Evolutionary conservation across 2,888 invertebrate species (phyloP).

Genomic region (Xestia rhomboidea): DNA sequence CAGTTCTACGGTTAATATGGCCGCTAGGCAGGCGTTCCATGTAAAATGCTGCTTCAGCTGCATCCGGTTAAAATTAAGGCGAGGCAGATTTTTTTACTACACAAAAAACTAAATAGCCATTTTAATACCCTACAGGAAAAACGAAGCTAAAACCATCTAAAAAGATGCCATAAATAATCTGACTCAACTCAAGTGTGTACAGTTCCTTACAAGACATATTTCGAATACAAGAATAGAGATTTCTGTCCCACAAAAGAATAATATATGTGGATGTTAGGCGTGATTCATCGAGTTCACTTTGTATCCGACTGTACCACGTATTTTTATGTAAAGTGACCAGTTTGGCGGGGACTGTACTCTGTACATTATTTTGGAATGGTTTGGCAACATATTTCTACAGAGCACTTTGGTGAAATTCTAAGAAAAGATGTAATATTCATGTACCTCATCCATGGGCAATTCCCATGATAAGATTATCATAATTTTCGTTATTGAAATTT

Average conservation of each 20-base stretch:
- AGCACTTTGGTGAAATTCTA: conserved; percentile 6
- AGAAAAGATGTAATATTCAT: not conserved
- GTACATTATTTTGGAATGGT: conserved; percentile 6
- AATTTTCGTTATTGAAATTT: not conserved
- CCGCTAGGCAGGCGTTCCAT: too few relatives aligned
- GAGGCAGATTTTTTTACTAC: too few relatives aligned
- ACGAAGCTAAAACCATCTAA: not conserved
- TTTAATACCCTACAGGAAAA: not conserved
- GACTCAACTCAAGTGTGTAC: conserved; percentile 15
- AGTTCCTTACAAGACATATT: conserved; percentile 46
- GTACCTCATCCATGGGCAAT: not conserved
- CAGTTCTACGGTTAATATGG: too few relatives aligned
- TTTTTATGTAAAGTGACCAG: conserved; percentile 58
- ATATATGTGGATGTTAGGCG: conserved; percentile 67
- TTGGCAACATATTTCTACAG: conserved; percentile 14
- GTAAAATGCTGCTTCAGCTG: too few relatives aligned
- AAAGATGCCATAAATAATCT: not conserved
- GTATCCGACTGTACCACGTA: conserved; percentile 57
- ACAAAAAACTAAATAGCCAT: not conserved
- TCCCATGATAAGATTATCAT: not conserved
- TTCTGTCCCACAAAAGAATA: conserved; percentile 69
- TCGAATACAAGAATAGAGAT: conserved; percentile 66
- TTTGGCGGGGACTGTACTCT: conserved; percentile 25
- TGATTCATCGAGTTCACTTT: conserved; percentile 70
- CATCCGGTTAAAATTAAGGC: too few relatives aligned